These are phyloP conservation scores for Girardinus metallicus DNA, from an alignment of 2,797 vertebrate species.

Conservation along the genomic window DNA sequence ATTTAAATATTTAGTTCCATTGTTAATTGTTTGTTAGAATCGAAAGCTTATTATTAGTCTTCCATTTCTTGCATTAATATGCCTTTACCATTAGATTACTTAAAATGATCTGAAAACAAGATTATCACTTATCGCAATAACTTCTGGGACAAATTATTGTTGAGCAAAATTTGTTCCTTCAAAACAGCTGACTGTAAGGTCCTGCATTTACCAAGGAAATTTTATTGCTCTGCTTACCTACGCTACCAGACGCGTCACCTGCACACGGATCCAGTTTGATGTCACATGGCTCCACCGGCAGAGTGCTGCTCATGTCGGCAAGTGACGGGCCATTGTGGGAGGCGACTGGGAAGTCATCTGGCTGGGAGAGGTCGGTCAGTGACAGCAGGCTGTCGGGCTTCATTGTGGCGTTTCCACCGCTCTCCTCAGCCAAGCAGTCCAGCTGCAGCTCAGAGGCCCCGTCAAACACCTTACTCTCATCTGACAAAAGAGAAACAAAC, in stretches of 20 bases:
- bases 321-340: constrained; percentile 65
- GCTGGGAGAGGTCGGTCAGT: constrained; percentile 67
- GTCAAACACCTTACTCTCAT: constrained; percentile 79
- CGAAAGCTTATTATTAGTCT: too few relatives aligned
- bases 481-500: constrained; percentile 51
- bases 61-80: too few relatives aligned
- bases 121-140: too few relatives aligned
- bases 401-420: constrained; percentile 65
- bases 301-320: constrained; percentile 70
- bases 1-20: too few relatives aligned
- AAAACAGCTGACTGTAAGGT: neutral
- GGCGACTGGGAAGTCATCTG: constrained; percentile 55
- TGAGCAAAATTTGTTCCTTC: neutral
- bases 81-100: too few relatives aligned
- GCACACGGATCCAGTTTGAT: constrained; percentile 76
- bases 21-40: too few relatives aligned
- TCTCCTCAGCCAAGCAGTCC: constrained; percentile 75
- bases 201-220: neutral
- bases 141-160: too few relatives aligned
- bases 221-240: constrained; percentile 46
- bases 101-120: too few relatives aligned
- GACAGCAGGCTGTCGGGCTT: constrained; percentile 72
- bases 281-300: constrained; percentile 71
- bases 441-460: constrained; percentile 74
- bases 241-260: constrained; percentile 63